A percentile compares a stretch with the other conserved stretches of the same genome.
Evolutionary conservation across 2,888 invertebrate genomes (phyloP).

Genomic region (Noctua pronuba): DNA sequence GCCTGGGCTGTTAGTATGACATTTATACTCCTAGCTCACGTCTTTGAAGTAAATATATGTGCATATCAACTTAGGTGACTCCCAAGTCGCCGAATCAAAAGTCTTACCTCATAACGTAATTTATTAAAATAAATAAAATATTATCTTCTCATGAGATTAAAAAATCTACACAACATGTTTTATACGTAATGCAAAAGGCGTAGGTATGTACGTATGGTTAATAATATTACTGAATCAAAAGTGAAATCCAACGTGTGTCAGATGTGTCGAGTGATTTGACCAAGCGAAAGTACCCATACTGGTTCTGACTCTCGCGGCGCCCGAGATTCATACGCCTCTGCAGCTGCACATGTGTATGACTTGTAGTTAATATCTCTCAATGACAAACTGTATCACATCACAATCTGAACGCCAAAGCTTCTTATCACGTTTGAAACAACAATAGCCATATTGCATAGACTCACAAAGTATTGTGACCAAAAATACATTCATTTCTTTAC

Average conservation of each 20-base stretch:
- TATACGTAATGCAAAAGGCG: slow-evolving; percentile 27
- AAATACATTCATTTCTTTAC: slow-evolving; percentile 47
- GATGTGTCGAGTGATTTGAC: slow-evolving; percentile 80
- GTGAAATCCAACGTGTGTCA: slow-evolving; percentile 86
- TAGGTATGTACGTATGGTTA: slow-evolving; percentile 30
- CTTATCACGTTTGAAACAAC: slow-evolving; percentile 45
- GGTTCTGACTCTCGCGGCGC: slow-evolving; percentile 80
- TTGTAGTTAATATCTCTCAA: slow-evolving; percentile 63
- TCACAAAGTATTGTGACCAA: slow-evolving; percentile 39
- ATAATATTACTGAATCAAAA: slow-evolving; percentile 76
- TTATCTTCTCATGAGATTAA: slow-evolving; percentile 18
- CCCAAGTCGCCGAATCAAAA: slow-evolving; percentile 17
- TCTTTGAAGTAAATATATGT: slow-evolving; percentile 57
- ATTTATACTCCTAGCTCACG: slow-evolving; percentile 51
- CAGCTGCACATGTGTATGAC: slow-evolving; percentile 61
- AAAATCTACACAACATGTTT: slow-evolving; percentile 25
- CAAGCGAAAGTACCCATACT: slow-evolving; percentile 88
- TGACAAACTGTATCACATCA: slow-evolving; percentile 61
- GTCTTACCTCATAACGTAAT: slow-evolving; percentile 14
- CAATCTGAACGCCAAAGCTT: slow-evolving; percentile 43
- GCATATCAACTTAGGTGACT: slow-evolving; percentile 46
- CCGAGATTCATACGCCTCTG: slow-evolving; percentile 69
- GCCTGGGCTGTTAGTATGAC: slow-evolving; percentile 65
- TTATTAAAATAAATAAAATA: slow-evolving; percentile 12
- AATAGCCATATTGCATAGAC: slow-evolving; percentile 46